Percentiles rank a stretch among this genome's conserved stretches.
Evolutionary conservation across 2,888 invertebrate species (phyloP).

Genomic region (Caenorhabditis plicata): DNA sequence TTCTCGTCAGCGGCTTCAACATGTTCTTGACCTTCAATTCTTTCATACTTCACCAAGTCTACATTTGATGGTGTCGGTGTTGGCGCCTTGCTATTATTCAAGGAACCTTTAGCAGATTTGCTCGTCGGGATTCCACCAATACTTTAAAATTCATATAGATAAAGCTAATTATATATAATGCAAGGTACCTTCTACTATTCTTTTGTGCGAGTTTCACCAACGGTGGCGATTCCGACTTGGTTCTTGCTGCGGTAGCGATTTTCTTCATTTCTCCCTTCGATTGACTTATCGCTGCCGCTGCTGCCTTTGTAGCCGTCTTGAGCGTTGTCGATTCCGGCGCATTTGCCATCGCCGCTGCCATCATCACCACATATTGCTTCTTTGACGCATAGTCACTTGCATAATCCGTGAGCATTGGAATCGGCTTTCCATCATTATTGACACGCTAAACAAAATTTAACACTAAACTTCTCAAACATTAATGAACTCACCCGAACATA

Average conservation of each 20-base stretch:
- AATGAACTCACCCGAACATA: neutral
- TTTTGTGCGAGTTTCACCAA: neutral
- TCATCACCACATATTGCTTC: neutral
- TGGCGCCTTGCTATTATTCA: neutral
- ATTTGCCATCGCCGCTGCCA: neutral
- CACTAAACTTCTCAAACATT: neutral
- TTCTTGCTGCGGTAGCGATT: too few relatives aligned
- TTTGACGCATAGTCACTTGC: neutral
- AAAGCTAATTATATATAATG: neutral
- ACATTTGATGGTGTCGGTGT: conserved; percentile 5
- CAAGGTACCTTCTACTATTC: neutral
- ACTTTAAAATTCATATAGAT: too few relatives aligned
- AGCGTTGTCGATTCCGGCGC: neutral
- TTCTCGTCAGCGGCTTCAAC: neutral
- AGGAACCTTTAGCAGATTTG: too few relatives aligned
- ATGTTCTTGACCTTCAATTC: neutral
- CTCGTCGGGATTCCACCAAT: too few relatives aligned
- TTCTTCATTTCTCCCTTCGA: neutral
- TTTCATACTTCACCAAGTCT: conserved; percentile 2
- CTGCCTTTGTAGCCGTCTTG: neutral
- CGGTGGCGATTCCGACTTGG: conserved; percentile 1
- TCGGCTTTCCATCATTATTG: conserved; percentile 9
- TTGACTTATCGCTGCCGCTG: neutral
- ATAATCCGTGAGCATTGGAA: conserved; percentile 12
- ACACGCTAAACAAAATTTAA: conserved; percentile 23